These are phyloP conservation scores for Pristiophorus japonicus DNA, from an alignment of 2,113 vertebrate genomes.

Conservation along the genomic window DNA sequence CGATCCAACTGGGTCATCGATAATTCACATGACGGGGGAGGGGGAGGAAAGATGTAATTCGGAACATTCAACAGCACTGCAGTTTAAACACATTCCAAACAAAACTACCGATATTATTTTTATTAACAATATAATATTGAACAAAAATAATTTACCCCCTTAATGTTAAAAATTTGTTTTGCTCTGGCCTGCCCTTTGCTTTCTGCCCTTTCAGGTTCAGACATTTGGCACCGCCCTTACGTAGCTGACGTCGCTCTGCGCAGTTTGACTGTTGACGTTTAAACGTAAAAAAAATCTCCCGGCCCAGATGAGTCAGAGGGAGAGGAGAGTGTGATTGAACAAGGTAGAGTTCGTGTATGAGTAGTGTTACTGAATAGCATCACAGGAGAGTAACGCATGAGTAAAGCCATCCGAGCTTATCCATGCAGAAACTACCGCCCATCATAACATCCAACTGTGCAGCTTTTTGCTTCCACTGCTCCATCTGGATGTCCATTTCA, in stretches of 20 bases:
- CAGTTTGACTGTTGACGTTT: slow-evolving; percentile 5
- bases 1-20: neutral
- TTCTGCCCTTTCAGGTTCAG: neutral
- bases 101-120: neutral
- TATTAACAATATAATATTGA: neutral
- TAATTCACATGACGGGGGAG: neutral
- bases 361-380: neutral
- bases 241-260: neutral
- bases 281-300: neutral
- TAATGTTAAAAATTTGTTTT: neutral
- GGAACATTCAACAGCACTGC: neutral
- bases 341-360: neutral
- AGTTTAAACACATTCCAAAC: neutral
- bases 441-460: neutral
- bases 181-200: too few species aligned
- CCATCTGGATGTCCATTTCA: neutral
- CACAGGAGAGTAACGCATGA: neutral
- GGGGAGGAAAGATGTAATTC: neutral
- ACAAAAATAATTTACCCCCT: neutral
- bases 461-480: neutral
- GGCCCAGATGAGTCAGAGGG: neutral
- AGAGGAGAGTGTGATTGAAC: neutral
- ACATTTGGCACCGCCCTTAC: neutral
- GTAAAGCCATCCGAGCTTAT: neutral
- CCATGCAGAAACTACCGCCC: neutral